These are phyloP conservation scores for Hybos culiciformis DNA, from an alignment of 2,888 invertebrate species.

Conservation along the genomic window DNA sequence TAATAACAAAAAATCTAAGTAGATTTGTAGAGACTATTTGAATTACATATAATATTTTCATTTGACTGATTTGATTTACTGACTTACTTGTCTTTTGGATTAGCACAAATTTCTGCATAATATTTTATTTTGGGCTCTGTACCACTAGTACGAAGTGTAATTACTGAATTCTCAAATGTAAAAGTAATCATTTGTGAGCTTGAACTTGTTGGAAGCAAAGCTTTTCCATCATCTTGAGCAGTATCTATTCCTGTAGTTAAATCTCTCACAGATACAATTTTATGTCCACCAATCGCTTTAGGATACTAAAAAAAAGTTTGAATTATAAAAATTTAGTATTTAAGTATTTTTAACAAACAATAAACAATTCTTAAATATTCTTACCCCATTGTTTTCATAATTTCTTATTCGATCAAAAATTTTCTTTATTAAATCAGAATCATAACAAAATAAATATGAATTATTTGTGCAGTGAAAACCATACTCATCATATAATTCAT, in stretches of 20 bases:
- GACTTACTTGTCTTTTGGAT: slow-evolving; percentile 46
- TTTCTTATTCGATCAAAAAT: slow-evolving; percentile 78
- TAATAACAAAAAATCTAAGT: too few relatives aligned
- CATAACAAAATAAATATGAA: slow-evolving; percentile 81
- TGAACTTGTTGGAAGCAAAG: slow-evolving; percentile 51
- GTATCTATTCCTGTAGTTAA: slow-evolving; percentile 71
- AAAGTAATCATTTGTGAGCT: slow-evolving; percentile 90
- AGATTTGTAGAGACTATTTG: too few relatives aligned
- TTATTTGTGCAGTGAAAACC: slow-evolving; percentile 81
- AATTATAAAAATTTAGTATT: not conserved
- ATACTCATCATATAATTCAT: slow-evolving; percentile 66
- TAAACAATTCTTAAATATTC: too few relatives aligned
- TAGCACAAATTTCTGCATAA: slow-evolving; percentile 79
- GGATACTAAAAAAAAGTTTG: slow-evolving; percentile 50
- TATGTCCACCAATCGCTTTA: slow-evolving; percentile 47
- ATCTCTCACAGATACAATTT: slow-evolving; percentile 64
- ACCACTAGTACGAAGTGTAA: slow-evolving; percentile 89
- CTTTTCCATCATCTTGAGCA: slow-evolving; percentile 50
- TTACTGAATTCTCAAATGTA: slow-evolving; percentile 70
- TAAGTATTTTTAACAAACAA: too few relatives aligned
- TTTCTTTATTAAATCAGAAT: slow-evolving; percentile 48
- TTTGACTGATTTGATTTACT: not conserved
- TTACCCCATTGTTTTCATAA: slow-evolving; percentile 35
- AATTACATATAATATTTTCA: not conserved
- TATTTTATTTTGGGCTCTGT: slow-evolving; percentile 99